Percentiles rank a stretch among this genome's conserved stretches.
phyloP scores from a whole-genome alignment of 1,140 invertebrate genomes.

The Neoseiulus cucumeris region DNA sequence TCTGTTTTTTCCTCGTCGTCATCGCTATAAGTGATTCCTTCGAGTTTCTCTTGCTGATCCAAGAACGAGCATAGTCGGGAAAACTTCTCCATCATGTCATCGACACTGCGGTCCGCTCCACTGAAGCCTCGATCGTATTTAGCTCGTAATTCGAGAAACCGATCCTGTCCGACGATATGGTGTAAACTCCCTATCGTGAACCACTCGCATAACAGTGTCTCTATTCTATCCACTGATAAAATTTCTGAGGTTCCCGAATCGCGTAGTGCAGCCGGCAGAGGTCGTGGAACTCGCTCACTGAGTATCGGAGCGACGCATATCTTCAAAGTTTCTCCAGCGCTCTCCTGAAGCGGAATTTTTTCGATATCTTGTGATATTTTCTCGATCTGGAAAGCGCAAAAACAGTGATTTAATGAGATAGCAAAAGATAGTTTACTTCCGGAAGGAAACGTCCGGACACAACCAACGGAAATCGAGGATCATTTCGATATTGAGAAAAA shows the following conservation, averaged over 20 bases:
- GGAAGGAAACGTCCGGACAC: too few relatives aligned
- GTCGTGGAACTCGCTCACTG: not conserved
- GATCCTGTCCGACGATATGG: not conserved
- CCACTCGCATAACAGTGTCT: not conserved
- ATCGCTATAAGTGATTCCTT: not conserved
- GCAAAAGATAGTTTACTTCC: too few relatives aligned
- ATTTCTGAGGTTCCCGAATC: not conserved
- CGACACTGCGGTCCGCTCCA: not conserved
- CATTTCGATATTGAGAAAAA: too few relatives aligned
- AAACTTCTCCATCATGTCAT: not conserved
- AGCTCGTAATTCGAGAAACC: not conserved
- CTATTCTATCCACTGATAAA: not conserved
- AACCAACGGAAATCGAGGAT: too few relatives aligned
- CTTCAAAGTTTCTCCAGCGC: not conserved
- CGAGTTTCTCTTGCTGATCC: not conserved
- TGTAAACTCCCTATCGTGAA: not conserved
- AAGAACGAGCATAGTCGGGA: not conserved
- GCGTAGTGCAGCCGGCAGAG: too few relatives aligned
- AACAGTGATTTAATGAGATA: too few relatives aligned
- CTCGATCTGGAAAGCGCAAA: too few relatives aligned
- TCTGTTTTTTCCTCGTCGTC: not conserved
- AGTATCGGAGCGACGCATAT: not conserved
- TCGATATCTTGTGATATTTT: too few relatives aligned
- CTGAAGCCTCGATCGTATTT: not conserved
- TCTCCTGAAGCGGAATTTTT: not conserved